Evolutionary conservation across 2,888 invertebrate genomes (phyloP), one percentile per base, ranked within the genome.

Genomic region (Tachina lurida): DNA sequence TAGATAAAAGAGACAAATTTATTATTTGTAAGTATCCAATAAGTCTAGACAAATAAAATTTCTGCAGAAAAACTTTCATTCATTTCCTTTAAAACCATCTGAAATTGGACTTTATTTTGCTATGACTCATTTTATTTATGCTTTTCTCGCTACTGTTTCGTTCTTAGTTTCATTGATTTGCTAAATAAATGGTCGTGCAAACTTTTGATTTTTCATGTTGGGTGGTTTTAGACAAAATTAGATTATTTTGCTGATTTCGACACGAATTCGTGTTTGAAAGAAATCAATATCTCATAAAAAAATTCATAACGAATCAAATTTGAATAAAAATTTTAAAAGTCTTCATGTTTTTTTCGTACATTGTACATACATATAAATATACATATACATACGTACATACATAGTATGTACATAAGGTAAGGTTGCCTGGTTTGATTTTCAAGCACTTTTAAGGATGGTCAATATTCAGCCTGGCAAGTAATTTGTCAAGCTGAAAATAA

Each of bases 71-170:
- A 67, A 13, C 56, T 76, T 76, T 67, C 39, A 39, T 56, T 62
- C 17, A 62, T 39, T 67, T 67, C 47, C 45, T 39, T 31, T 39
- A 58, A 76, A 60, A 63, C 15, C 10, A 52, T 41, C 52, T 52
- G 8, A 47, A 47, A 47, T 45, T 60, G 31, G 3, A 17, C 8
- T 73, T 62, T 13, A 49, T 63, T 45, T 54, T 47, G 22, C 19
- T 76, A 19, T 76, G 67, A 76, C 47, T 76, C 67, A 76, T 67
- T 65, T 47, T 17, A 54, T 76, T 67, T 67, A 67, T 67, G 45
- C 56, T n/a, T 62, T 62, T 73, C 8, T 47, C 52, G 17, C 10
- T 74, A n/a, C n/a, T 15, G n/a, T n/a, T 58, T 17, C 54, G 43
- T 47, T 41, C 22, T 22, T 41, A n/a, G n/a, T n/a, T 13, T 47